Conservation (phyloP, 2,797 vertebrate genomes). For the Sus cebifrons region DNA sequence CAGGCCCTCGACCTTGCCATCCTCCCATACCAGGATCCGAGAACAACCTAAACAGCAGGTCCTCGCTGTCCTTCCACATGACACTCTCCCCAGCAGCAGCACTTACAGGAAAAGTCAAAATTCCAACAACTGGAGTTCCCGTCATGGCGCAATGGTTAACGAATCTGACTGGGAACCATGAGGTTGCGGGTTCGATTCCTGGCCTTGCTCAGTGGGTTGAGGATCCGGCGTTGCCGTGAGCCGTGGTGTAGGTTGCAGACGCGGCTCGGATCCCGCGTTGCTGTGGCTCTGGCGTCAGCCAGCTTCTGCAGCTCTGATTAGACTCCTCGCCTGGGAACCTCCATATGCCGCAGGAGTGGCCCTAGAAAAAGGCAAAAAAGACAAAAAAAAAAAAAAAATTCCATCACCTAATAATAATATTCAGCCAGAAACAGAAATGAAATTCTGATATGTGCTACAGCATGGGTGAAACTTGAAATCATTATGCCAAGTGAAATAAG, state of each 20-base stretch:
- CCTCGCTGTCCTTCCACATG: not conserved
- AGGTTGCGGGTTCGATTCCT: too few species aligned
- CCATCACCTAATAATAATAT: not conserved
- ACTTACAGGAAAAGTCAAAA: not conserved
- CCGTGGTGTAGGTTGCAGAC: too few species aligned
- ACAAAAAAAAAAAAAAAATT: slow-evolving; percentile 45
- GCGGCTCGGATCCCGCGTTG: too few species aligned
- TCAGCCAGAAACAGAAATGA: slow-evolving; percentile 20
- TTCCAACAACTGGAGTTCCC: not conserved
- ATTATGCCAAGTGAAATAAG: not conserved
- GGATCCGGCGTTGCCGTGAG: too few species aligned
- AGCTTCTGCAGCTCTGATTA: too few species aligned
- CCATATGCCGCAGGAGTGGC: too few species aligned
- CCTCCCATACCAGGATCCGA: not conserved
- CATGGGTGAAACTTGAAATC: not conserved
- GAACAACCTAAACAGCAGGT: not conserved
- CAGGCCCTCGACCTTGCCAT: not conserved
- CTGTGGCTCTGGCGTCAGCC: too few species aligned
- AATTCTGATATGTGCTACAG: not conserved
- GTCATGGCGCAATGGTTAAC: too few species aligned
- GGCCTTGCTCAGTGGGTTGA: too few species aligned
- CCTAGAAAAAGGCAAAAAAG: not conserved
- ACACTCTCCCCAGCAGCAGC: not conserved
- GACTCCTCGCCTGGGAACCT: too few species aligned
- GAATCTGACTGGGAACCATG: too few species aligned